Percentiles rank a stretch among this genome's conserved stretches.
These are phyloP conservation scores for Clistopyga incitator DNA, from an alignment of 2,888 invertebrate species.

Conservation along the genomic window DNA sequence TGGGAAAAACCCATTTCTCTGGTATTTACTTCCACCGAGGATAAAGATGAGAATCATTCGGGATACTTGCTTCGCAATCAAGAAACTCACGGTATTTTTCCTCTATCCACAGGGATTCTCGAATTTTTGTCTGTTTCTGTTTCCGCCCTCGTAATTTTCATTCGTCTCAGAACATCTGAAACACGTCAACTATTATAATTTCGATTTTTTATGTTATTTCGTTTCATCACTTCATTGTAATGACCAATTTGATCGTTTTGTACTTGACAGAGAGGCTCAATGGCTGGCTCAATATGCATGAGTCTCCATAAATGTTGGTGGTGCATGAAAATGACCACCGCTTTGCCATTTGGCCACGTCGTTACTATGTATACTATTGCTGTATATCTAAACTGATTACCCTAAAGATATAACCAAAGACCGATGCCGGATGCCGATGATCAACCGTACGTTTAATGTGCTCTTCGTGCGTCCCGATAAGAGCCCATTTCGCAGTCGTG, in stretches of 20 bases:
- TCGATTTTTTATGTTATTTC: neutral
- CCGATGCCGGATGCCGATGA: conserved; percentile 27
- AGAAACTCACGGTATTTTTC: neutral
- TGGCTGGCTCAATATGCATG: neutral
- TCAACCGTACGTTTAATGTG: conserved; percentile 37
- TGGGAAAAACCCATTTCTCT: neutral
- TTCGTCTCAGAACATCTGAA: neutral
- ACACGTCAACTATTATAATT: neutral
- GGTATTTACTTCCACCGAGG: conserved; percentile 4
- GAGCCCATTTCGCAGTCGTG: conserved; percentile 25
- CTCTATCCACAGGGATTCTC: neutral
- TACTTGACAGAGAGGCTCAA: conserved; percentile 9
- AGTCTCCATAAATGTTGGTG: conserved; percentile 19
- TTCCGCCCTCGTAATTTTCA: neutral
- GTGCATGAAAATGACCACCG: conserved; percentile 27
- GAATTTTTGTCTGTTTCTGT: neutral
- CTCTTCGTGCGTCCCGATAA: conserved; percentile 26
- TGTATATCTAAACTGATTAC: conserved; percentile 30
- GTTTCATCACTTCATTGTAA: neutral
- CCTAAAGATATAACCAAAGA: conserved; percentile 26
- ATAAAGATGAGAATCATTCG: neutral
- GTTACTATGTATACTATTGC: neutral
- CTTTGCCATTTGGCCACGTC: neutral
- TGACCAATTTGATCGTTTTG: neutral
- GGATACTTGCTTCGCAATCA: neutral